phyloP scores from a whole-genome alignment of 2,113 vertebrate genomes.

The Heterotilapia buettikoferi region DNA sequence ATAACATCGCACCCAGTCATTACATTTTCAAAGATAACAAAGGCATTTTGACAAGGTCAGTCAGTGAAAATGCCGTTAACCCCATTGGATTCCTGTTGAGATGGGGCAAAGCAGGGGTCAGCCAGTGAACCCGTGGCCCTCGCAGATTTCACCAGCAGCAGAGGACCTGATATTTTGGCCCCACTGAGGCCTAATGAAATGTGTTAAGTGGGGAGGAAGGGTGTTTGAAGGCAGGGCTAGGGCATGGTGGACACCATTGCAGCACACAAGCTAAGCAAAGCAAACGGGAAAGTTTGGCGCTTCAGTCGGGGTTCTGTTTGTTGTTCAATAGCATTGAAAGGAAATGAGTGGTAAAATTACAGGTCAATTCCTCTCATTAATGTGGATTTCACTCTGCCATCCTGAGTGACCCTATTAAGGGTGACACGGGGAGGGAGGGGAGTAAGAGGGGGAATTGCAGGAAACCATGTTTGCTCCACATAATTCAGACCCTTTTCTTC shows the following conservation, averaged over 20 bases:
- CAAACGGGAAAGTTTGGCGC: neutral
- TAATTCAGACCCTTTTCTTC: neutral
- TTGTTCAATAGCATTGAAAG: slow-evolving; percentile 49
- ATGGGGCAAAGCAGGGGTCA: slow-evolving; percentile 50
- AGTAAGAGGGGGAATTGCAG: neutral
- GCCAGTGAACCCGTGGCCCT: slow-evolving; percentile 34
- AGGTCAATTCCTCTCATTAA: slow-evolving; percentile 58
- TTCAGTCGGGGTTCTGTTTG: slow-evolving; percentile 28
- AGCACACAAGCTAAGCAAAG: slow-evolving; percentile 19
- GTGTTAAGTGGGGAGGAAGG: slow-evolving; percentile 25
- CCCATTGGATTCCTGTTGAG: slow-evolving; percentile 43
- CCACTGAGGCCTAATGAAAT: slow-evolving; percentile 52
- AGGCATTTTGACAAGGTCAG: slow-evolving; percentile 46
- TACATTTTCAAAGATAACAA: slow-evolving; percentile 39
- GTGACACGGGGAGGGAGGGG: slow-evolving; percentile 7
- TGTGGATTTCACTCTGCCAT: slow-evolving; percentile 52
- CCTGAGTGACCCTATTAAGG: slow-evolving; percentile 62
- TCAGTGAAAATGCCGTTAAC: slow-evolving; percentile 60
- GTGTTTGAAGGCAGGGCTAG: neutral
- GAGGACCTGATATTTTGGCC: slow-evolving; percentile 46
- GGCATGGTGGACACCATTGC: slow-evolving; percentile 38
- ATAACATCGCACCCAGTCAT: slow-evolving; percentile 2
- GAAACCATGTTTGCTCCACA: slow-evolving; percentile 19
- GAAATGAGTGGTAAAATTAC: slow-evolving; percentile 61
- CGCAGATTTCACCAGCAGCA: slow-evolving; percentile 22